Conservation (phyloP, 2,888 invertebrate species). For the Gisinianus flammeolus region DNA sequence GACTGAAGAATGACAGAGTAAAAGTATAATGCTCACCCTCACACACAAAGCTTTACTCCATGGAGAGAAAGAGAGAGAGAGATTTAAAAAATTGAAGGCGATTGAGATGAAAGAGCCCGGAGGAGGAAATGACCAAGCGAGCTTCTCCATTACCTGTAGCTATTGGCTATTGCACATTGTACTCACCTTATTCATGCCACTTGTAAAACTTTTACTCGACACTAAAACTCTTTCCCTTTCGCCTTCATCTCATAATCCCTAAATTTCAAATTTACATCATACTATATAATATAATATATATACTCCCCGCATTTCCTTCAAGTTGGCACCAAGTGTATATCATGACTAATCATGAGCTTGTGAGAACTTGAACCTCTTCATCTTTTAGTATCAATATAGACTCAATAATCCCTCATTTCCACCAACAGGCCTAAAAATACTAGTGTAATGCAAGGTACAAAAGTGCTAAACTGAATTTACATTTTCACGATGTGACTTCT, state of each 20-base stretch:
- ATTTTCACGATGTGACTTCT: no score
- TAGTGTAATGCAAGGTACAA: no score
- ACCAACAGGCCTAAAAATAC: no score
- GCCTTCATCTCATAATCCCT: neutral
- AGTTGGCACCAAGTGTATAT: no score
- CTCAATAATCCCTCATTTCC: no score
- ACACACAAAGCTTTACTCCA: conserved; percentile 14
- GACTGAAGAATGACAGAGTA: conserved; percentile 16
- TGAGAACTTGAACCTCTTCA: no score
- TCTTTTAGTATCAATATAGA: no score
- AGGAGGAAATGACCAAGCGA: conserved; percentile 1
- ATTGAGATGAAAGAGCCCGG: conserved; percentile 14
- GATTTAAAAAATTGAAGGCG: neutral
- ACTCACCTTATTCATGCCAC: conserved; percentile 2
- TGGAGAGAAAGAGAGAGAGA: neutral
- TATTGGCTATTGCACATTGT: neutral
- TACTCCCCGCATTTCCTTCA: no score
- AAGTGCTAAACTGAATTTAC: no score
- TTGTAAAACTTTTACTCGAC: neutral
- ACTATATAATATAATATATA: no score
- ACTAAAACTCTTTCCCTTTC: neutral
- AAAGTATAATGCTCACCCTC: conserved; percentile 12
- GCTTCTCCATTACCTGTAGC: neutral
- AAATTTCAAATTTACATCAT: no score
- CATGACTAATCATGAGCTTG: no score